Conservation (phyloP, 2,888 invertebrate genomes). For the Stegana nigrithorax region DNA sequence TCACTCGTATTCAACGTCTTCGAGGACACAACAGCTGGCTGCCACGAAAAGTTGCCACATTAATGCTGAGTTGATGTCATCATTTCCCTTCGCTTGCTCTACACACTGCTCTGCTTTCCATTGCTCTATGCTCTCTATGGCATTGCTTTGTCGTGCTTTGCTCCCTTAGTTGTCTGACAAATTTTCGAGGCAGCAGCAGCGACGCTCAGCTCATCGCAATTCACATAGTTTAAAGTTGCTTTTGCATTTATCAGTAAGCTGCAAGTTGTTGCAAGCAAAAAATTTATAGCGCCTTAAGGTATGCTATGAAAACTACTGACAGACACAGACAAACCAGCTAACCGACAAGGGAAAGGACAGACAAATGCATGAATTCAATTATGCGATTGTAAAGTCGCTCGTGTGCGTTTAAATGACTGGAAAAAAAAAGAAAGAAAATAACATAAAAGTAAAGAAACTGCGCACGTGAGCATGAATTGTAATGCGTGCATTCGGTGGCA, state of each 20-base stretch:
- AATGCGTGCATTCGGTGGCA: too few relatives aligned
- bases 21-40: slow-evolving; percentile 36
- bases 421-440: too few relatives aligned
- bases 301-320: not conserved
- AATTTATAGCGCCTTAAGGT: not conserved
- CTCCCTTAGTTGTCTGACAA: slow-evolving; percentile 32
- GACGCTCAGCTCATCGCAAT: too few relatives aligned
- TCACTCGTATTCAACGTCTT: not conserved
- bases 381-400: not conserved
- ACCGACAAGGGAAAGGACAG: too few relatives aligned
- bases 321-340: not conserved
- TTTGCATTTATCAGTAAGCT: not conserved
- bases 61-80: slow-evolving; percentile 41
- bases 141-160: slow-evolving; percentile 21
- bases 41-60: slow-evolving; percentile 33
- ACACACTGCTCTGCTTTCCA: slow-evolving; percentile 9
- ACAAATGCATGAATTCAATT: not conserved
- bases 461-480: too few relatives aligned
- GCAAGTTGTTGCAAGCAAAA: slow-evolving; percentile 25
- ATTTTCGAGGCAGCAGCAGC: slow-evolving; percentile 41
- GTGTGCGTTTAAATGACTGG: slow-evolving; percentile 6
- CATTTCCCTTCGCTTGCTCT: slow-evolving; percentile 20
- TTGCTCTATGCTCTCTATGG: slow-evolving; percentile 27
- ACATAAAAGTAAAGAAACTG: too few relatives aligned
- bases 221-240: slow-evolving; percentile 44